Percentiles rank a stretch among this genome's conserved stretches.
Conservation (phyloP, 2,113 vertebrate species). For the Pandion haliaetus region DNA sequence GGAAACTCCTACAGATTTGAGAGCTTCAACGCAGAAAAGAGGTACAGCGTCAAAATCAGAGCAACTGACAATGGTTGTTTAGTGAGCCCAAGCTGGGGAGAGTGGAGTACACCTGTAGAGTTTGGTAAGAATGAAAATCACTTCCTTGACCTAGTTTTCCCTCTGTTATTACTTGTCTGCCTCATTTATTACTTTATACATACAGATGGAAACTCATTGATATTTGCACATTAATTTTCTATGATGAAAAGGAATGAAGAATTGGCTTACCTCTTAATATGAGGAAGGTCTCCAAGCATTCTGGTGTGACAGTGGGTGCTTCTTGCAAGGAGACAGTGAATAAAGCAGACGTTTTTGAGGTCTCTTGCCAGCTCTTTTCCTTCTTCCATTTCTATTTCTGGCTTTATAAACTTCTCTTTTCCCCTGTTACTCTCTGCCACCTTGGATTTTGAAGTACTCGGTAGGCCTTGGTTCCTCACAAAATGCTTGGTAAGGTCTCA, state of each 20-base stretch:
- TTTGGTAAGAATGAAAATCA: constrained; percentile 43
- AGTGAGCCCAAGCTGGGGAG: constrained; percentile 20
- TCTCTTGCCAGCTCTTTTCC: not conserved
- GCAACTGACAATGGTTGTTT: not conserved
- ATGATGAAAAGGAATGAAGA: not conserved
- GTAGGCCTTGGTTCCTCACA: not conserved
- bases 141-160: not conserved
- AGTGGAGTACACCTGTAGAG: constrained; percentile 37
- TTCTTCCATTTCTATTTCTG: not conserved
- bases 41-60: constrained; percentile 34
- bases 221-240: not conserved
- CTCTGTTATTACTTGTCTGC: not conserved
- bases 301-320: not conserved
- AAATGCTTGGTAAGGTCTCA: not conserved
- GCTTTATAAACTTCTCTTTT: not conserved
- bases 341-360: not conserved
- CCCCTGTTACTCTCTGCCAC: not conserved
- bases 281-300: not conserved
- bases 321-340: not conserved
- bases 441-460: not conserved
- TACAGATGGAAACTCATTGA: not conserved
- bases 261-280: not conserved
- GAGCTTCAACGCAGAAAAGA: not conserved
- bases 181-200: not conserved
- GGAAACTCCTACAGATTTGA: not conserved